Conservation (phyloP, 2,113 vertebrate species). For the Calidris pugnax region DNA sequence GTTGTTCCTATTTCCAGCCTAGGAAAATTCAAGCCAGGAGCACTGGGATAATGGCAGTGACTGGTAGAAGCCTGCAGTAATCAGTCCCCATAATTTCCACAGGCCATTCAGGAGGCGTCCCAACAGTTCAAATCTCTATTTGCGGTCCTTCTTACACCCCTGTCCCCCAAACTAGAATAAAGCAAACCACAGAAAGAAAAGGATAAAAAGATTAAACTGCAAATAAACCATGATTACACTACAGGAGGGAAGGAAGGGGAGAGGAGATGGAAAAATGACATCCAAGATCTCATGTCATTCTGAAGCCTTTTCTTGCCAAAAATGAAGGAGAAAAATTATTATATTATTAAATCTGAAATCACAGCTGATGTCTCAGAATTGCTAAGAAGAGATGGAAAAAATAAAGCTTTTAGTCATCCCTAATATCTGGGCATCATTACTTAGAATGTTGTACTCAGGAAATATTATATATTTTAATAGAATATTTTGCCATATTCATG, state of each 20-base stretch:
- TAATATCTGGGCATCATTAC: background rate
- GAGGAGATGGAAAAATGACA: background rate
- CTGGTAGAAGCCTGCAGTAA: background rate
- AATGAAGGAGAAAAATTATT: accelerated
- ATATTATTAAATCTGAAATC: background rate
- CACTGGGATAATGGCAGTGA: background rate
- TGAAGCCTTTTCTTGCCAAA: background rate
- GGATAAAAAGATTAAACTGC: background rate
- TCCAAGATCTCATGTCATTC: background rate
- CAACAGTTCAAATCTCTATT: background rate
- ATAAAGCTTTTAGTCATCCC: background rate
- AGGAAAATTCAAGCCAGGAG: background rate
- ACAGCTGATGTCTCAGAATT: background rate
- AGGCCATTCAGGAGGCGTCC: background rate
- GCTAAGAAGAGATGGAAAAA: background rate
- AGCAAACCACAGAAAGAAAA: background rate
- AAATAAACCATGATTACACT: background rate
- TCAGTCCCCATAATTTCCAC: background rate
- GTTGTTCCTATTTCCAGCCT: background rate
- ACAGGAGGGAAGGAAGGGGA: background rate
- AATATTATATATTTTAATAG: background rate
- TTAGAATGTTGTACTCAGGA: background rate
- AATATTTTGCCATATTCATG: background rate
- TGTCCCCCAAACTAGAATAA: background rate
- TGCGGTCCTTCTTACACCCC: background rate